Evolutionary conservation across 2,797 vertebrate species (phyloP).

Genomic region (Pseudopleuronectes americanus): DNA sequence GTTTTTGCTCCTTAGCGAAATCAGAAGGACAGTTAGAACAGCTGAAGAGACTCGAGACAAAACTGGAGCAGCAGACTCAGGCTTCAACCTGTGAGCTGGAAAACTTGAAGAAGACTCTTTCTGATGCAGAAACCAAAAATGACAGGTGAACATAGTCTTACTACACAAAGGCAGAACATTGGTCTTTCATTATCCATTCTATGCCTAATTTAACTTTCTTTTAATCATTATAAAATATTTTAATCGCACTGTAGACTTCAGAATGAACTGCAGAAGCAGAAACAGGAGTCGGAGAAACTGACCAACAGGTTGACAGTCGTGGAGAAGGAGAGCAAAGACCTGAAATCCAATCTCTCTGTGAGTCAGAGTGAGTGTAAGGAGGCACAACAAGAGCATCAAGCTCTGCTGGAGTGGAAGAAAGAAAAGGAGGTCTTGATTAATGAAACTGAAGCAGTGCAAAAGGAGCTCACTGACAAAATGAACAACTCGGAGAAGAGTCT

Average conservation of each 20-base stretch:
- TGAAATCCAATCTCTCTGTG: conserved; percentile 73
- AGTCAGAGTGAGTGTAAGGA: conserved; percentile 84
- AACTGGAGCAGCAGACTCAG: conserved; percentile 84
- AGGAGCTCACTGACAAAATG: conserved; percentile 80
- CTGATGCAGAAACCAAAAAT: conserved; percentile 85
- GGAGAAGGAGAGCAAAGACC: conserved; percentile 80
- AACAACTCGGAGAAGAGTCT: conserved; percentile 81
- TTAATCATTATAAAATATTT: background rate
- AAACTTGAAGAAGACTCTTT: conserved; percentile 81
- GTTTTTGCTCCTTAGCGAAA: conserved; percentile 80
- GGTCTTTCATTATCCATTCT: background rate
- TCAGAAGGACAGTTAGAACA: conserved; percentile 80
- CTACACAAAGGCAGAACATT: background rate
- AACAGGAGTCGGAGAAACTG: conserved; percentile 83
- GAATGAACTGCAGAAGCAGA: conserved; percentile 86
- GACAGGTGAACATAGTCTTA: conserved; percentile 65
- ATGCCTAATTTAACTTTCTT: background rate
- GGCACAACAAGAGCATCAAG: conserved; percentile 78
- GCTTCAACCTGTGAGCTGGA: conserved; percentile 75
- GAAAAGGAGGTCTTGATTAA: conserved; percentile 84
- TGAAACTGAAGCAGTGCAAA: conserved; percentile 83
- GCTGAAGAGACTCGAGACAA: conserved; percentile 84
- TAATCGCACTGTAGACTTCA: conserved; percentile 64
- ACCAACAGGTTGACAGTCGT: conserved; percentile 70
- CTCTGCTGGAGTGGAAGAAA: conserved; percentile 86